These are phyloP conservation scores for Chelon auratus DNA, from an alignment of 2,797 vertebrate genomes.

Conservation along the genomic window DNA sequence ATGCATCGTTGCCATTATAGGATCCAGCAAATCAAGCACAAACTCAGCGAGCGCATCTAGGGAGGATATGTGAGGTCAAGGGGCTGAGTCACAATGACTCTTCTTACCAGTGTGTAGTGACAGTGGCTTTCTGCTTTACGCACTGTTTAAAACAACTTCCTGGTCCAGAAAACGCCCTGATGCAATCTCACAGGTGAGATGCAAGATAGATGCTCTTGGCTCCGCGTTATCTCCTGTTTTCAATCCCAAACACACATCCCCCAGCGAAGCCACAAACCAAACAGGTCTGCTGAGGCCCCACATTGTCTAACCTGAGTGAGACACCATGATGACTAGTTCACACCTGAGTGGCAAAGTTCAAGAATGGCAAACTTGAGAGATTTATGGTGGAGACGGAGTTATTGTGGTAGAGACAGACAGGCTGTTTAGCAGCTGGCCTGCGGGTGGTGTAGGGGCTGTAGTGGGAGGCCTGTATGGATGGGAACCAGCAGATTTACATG, in stretches of 20 bases:
- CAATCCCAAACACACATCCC: slow-evolving; percentile 49
- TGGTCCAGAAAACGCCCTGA: slow-evolving; percentile 43
- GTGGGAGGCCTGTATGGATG: slow-evolving; percentile 26
- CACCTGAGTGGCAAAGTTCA: slow-evolving; percentile 76
- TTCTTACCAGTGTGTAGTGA: slow-evolving; percentile 29
- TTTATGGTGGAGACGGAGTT: slow-evolving; percentile 64
- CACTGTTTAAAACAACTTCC: slow-evolving; percentile 37
- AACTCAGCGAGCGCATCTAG: slow-evolving; percentile 56
- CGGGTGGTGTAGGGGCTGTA: slow-evolving; percentile 24
- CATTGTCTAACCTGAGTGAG: slow-evolving; percentile 70
- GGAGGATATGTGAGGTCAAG: slow-evolving; percentile 68
- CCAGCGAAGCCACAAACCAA: slow-evolving; percentile 67
- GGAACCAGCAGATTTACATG: slow-evolving; percentile 43
- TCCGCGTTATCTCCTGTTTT: slow-evolving; percentile 65
- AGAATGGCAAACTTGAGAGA: slow-evolving; percentile 61
- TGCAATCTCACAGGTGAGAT: slow-evolving; percentile 59
- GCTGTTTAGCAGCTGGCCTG: slow-evolving; percentile 46
- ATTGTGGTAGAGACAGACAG: slow-evolving; percentile 60
- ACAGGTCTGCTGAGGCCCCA: slow-evolving; percentile 74
- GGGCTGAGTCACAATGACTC: slow-evolving; percentile 58
- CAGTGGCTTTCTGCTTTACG: slow-evolving; percentile 30
- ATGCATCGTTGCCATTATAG: slow-evolving; percentile 63
- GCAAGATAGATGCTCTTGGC: slow-evolving; percentile 30
- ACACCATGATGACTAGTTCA: slow-evolving; percentile 71
- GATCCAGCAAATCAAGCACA: slow-evolving; percentile 63